Evolutionary conservation across 1,140 invertebrate genomes (phyloP), one percentile per base, ranked within the genome.

Genomic region (Eupristina koningsbergeri): DNA sequence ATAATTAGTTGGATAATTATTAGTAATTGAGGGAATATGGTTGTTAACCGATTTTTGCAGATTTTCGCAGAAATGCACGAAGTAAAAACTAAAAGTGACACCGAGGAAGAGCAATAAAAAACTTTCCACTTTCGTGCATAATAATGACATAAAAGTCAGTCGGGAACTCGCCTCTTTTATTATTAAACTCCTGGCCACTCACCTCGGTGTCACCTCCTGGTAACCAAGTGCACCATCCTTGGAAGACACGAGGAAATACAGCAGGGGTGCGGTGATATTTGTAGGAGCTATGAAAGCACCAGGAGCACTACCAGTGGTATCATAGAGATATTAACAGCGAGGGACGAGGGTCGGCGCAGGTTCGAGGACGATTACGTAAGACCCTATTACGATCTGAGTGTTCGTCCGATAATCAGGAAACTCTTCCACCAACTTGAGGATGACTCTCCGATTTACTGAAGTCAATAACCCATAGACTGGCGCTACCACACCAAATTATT

Each of bases 391-490:
- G 84, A 87, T 75, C 69, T 19, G n/a, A 85, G 73, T 81, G 26
- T 73, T 58, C 26, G 74, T 82, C 53, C 75, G 29, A 61, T 84
- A 17, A 80, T 90, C 19, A 86, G 87, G 22, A 91, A 90, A 61
- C 88, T 86, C 11, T 84, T 91, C 76, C 88, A 78, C 81, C 86
- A 84, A 19, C 81, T 81, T 13, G 88, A 91, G 19, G 89, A 91
- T 36, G 89, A 88, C 34, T 86, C 90, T 9, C 86, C 88, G 8
- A 90, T 91, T 79, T 91, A 90, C 67, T 91, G 71, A 89, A 3
- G 3, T 39, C 67, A 7, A 9, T 8, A 5, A 3, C 17, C 3
- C n/a, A 11, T 34, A 31, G 29, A 29, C 26, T 8, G 11, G 6
- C 58, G 26, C 58, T 31, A 9, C 26, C 53, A 5, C 13, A 5